A percentile compares a stretch with the other conserved stretches of the same genome.
Evolutionary conservation across 1,140 invertebrate species (phyloP).

Genomic region (Panonychus citri): DNA sequence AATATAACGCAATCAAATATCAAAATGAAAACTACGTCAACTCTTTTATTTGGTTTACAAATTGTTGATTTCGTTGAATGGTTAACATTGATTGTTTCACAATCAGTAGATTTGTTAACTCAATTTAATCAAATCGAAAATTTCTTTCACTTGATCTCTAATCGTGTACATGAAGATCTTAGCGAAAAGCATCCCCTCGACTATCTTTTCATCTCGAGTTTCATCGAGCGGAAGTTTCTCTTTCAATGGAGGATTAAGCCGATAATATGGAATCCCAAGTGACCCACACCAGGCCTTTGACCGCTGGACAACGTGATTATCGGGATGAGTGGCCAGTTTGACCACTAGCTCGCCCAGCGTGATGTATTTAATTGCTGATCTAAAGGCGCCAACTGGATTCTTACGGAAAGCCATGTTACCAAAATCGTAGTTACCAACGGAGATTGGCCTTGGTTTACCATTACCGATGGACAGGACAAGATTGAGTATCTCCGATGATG

Average conservation of each 20-base stretch:
- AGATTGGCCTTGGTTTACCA: conserved; percentile 24
- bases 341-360: not conserved
- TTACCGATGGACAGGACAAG: conserved; percentile 28
- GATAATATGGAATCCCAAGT: conserved; percentile 57
- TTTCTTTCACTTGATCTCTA: not conserved
- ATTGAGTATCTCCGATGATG: conserved; percentile 14
- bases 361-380: not conserved
- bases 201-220: conserved; percentile 48
- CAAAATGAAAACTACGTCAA: too few species aligned
- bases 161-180: conserved; percentile 37
- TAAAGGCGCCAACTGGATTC: not conserved
- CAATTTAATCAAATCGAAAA: too few species aligned
- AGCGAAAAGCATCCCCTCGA: conserved; percentile 78
- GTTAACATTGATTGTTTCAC: too few species aligned
- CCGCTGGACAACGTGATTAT: conserved; percentile 72
- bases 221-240: conserved; percentile 69
- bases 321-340: conserved; percentile 28
- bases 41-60: too few species aligned
- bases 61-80: too few species aligned
- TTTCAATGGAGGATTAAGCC: conserved; percentile 27
- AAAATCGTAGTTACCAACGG: not conserved
- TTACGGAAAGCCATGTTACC: not conserved
- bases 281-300: conserved; percentile 69
- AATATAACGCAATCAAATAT: too few species aligned
- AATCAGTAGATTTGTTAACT: too few species aligned